Conservation (phyloP, 2,888 invertebrate genomes). For the Oligia strigilis region DNA sequence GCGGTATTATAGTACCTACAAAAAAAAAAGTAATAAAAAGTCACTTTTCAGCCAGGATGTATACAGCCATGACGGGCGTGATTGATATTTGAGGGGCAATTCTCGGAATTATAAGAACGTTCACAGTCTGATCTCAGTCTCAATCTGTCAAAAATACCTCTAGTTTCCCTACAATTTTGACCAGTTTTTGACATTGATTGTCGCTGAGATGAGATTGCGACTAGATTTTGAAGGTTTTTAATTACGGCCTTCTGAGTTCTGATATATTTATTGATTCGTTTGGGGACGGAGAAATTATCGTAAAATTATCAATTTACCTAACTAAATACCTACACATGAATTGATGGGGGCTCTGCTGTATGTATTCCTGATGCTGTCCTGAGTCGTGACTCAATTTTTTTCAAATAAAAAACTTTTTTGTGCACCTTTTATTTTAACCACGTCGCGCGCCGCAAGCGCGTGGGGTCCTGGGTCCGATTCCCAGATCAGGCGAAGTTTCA, state of each 20-base stretch:
- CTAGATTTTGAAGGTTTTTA: no score
- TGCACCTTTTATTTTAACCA: neutral
- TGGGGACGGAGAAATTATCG: neutral
- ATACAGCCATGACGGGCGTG: neutral
- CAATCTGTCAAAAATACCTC: neutral
- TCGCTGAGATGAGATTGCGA: no score
- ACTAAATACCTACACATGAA: neutral
- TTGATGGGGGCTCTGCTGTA: neutral
- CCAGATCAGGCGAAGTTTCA: neutral
- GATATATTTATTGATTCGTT: constrained; percentile 1
- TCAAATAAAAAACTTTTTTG: neutral
- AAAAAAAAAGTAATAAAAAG: neutral
- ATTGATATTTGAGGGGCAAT: neutral
- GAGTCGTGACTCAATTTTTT: no score
- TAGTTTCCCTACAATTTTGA: no score
- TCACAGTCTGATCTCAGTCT: neutral
- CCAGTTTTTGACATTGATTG: no score
- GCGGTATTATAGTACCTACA: neutral
- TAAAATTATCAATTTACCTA: neutral
- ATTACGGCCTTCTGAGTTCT: neutral
- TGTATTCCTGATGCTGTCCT: neutral
- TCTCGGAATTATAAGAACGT: neutral
- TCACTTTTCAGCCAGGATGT: neutral
- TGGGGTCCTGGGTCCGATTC: neutral
- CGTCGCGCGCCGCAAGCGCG: neutral